Evolutionary conservation across 2,113 vertebrate species (phyloP), one percentile per base, ranked within the genome.

Genomic region (Sorex fumeus): DNA sequence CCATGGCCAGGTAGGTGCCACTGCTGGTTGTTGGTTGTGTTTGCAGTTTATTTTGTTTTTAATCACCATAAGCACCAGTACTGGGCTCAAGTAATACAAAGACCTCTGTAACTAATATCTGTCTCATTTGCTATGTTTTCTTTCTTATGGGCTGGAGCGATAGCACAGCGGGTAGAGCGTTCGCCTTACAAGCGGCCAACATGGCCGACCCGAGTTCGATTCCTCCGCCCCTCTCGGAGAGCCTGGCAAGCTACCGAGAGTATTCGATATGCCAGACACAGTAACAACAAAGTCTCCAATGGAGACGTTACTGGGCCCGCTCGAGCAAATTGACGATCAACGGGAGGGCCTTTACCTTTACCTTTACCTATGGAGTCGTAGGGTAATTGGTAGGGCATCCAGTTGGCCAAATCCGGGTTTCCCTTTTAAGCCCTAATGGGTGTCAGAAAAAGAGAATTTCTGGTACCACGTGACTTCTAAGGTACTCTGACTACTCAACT

Each of bases 381-480:
- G 28, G 76, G 53, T 47, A 25, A 40, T 84, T 16, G 27, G 19
- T 11, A 45, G 6, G 8, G 15, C 0, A 6, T 75, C 67, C 7
- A 30, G 6, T 11, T 66, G 74, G 50, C 12, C 43, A 91, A 15
- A 2, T 8, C 27, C 32, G 27, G 12, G 81, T 71, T 28, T 74
- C 10, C n/a, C 30, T 10, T 3, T 83, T 6, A 50, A 6, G 5
- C 6, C 2, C 11, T 87, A 74, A 84, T 3, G 28, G 5, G 3
- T 71, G 8, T 66, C 62, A 84, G 47, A 87, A 69, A 70, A 70
- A 45, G 53, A 84, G 16, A 40, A 40, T 90, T 80, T 87, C 74
- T 76, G 30, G 28, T 34, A 25, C 40, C 25, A 1, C 8, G 32
- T 8, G 34, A 79, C 72, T 53, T 0, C 47, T 10, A 84, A 40